A percentile compares a stretch with the other conserved stretches of the same genome.
These are phyloP conservation scores for Ranitomeya variabilis DNA, from an alignment of 2,113 vertebrate species.

Conservation along the genomic window DNA sequence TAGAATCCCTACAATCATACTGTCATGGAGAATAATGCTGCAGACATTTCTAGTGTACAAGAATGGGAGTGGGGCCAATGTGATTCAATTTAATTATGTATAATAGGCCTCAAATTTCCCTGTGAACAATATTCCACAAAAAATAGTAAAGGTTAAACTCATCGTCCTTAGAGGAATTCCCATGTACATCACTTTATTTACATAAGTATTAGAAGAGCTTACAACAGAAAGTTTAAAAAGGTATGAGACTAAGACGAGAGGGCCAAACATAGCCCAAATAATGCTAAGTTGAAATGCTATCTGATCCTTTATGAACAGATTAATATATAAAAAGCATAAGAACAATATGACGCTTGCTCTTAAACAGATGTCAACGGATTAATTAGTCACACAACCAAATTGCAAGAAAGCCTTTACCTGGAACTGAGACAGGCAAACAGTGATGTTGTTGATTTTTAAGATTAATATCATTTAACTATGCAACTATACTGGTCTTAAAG, in stretches of 20 bases:
- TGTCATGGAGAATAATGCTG: too few species aligned
- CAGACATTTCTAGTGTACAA: too few species aligned
- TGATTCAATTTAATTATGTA: too few species aligned
- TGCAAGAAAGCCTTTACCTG: not conserved
- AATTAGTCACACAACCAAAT: slow-evolving; percentile 5
- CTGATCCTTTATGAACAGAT: not conserved
- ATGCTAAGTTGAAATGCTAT: not conserved
- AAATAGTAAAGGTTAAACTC: not conserved
- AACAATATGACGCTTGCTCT: not conserved
- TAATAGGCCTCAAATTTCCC: not conserved
- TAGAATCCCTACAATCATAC: too few species aligned
- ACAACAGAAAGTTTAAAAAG: not conserved
- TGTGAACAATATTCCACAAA: not conserved
- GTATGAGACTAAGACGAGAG: not conserved
- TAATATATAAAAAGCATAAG: not conserved
- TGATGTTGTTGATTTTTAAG: slow-evolving; percentile 26
- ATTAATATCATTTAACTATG: slow-evolving; percentile 18
- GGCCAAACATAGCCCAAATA: not conserved
- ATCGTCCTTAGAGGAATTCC: too few species aligned
- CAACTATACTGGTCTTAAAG: not conserved
- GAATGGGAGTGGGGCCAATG: too few species aligned
- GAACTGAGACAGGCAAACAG: slow-evolving; percentile 13
- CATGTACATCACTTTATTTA: not conserved
- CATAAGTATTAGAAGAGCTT: not conserved
- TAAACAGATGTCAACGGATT: not conserved